These are phyloP conservation scores for Drosophila nikananu DNA, from an alignment of 1,140 invertebrate species.

Conservation along the genomic window DNA sequence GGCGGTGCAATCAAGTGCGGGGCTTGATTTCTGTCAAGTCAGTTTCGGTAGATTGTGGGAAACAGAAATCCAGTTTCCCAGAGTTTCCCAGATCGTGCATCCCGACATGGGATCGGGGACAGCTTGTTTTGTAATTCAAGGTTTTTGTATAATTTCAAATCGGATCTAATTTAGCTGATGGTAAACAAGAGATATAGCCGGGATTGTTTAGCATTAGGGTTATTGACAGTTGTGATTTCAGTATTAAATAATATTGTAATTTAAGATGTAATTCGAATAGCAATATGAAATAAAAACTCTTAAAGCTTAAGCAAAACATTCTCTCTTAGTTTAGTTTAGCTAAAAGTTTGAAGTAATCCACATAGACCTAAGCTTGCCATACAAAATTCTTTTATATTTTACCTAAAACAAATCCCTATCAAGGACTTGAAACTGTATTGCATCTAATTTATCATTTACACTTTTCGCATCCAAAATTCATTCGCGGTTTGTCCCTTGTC, in stretches of 20 bases:
- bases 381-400: not conserved
- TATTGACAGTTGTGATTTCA: not conserved
- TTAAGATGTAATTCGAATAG: not conserved
- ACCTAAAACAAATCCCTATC: not conserved
- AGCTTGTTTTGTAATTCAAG: conserved; percentile 51
- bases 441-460: conserved; percentile 12
- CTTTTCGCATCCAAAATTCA: conserved; percentile 33
- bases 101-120: conserved; percentile 24
- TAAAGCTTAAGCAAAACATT: not conserved
- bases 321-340: not conserved
- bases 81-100: conserved; percentile 30
- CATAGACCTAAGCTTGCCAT: too few species aligned
- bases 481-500: conserved; percentile 54
- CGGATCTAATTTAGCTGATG: conserved; percentile 49
- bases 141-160: conserved; percentile 44
- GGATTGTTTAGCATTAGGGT: not conserved
- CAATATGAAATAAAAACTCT: not conserved
- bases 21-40: conserved; percentile 76
- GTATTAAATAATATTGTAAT: not conserved
- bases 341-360: too few species aligned
- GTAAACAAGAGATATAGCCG: conserved; percentile 40
- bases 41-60: conserved; percentile 42
- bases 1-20: conserved; percentile 61
- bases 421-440: not conserved
- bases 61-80: conserved; percentile 46